phyloP scores from a whole-genome alignment of 1,140 invertebrate genomes.

The Mamestra configurata region DNA sequence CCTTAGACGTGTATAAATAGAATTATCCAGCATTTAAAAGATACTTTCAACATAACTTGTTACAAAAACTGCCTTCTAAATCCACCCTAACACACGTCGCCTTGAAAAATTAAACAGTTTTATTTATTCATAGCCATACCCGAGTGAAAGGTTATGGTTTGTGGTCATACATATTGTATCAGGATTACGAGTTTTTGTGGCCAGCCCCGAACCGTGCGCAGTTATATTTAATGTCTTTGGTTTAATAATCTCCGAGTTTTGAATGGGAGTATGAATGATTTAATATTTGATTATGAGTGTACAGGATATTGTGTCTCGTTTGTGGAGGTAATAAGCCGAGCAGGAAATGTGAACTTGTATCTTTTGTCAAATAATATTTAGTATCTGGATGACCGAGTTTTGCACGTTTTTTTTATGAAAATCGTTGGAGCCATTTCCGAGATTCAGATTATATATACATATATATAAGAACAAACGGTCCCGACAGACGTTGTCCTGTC shows the following conservation, averaged over 20 bases:
- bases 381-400: too few species aligned
- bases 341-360: too few species aligned
- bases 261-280: not conserved
- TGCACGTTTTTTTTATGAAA: too few species aligned
- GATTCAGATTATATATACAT: too few species aligned
- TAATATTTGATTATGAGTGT: not conserved
- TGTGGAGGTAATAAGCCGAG: too few species aligned
- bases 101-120: constrained; percentile 48
- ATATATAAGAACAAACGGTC: too few species aligned
- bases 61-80: not conserved
- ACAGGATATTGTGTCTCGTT: not conserved
- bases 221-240: not conserved
- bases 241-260: not conserved
- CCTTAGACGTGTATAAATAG: too few species aligned
- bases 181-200: constrained; percentile 37
- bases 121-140: constrained; percentile 23
- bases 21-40: not conserved
- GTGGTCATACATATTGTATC: constrained; percentile 46
- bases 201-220: not conserved
- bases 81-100: not conserved
- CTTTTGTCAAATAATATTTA: too few species aligned
- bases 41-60: not conserved
- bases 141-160: constrained; percentile 42
- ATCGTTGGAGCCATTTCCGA: too few species aligned
- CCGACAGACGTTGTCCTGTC: too few species aligned